Conservation (phyloP, 2,113 vertebrate species). For the Trachemys scripta region DNA sequence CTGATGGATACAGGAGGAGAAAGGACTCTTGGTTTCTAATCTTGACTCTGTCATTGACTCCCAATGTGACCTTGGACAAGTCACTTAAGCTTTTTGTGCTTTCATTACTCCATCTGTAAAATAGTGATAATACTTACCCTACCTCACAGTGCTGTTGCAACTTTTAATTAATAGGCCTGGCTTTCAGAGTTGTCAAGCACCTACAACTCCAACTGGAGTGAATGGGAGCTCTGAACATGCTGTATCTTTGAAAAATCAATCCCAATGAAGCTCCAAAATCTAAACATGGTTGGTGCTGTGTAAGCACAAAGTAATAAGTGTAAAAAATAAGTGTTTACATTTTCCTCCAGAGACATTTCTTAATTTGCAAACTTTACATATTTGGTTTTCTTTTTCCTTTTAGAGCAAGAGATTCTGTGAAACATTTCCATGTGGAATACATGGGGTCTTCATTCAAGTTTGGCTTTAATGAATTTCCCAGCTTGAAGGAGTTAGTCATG, state of each 20-base stretch:
- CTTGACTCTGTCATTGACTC: not conserved
- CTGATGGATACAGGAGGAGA: not conserved
- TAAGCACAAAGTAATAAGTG: not conserved
- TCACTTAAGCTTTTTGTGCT: not conserved
- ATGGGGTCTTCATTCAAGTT: constrained; percentile 86
- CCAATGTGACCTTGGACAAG: not conserved
- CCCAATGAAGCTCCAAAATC: not conserved
- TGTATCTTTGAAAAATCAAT: not conserved
- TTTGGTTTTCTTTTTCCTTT: constrained; percentile 15
- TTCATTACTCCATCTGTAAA: not conserved
- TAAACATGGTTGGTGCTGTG: not conserved
- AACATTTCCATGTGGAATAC: constrained; percentile 91
- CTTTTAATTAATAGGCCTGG: not conserved
- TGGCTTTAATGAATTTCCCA: constrained; percentile 92
- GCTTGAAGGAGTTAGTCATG: constrained; percentile 88
- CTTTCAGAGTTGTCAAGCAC: not conserved
- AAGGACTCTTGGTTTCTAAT: not conserved
- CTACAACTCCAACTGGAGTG: not conserved
- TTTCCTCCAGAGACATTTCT: not conserved
- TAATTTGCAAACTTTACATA: not conserved
- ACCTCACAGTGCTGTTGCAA: not conserved
- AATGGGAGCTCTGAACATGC: not conserved
- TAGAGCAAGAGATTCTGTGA: constrained; percentile 96
- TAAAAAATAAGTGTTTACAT: not conserved
- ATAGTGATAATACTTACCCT: not conserved